Base-by-base conservation (phyloP, 2,888 invertebrate species). In the Ligdia adustata region DNA sequence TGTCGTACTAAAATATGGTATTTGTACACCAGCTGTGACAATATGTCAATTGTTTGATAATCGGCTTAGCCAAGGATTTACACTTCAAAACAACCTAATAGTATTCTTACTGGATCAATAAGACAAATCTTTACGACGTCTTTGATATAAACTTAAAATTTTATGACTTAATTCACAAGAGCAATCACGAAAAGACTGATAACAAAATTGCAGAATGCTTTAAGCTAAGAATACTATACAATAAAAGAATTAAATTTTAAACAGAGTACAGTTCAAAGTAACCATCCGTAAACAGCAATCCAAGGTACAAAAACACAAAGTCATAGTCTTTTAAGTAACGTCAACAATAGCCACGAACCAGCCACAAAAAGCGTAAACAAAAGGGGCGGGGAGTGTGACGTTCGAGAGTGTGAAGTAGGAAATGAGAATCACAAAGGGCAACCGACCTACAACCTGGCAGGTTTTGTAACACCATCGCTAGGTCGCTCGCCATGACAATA, bases 291-390 rank as follows among this genome's bases (percentile, higher is more conserved):
- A 43, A 43, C 32, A 20, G 22, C 38, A 35, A 50, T 44, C 35
- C 37, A 45, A 40, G 24, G 13, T 13, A 46, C 16, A 29, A 46
- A 32, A 35, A 32, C 18, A 40, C 39, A 34, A 24, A 9, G 33
- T 39, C 38, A 39, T 33, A 38, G 32, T 44, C 33, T 33, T 34
- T 40, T 22, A 42, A 41, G 42, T 22, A 42, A 38, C 48, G 9
- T 38, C 39, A 40, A 48, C 38, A 48, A 42, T 26, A 42, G 39
- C 33, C 58, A 57, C 56, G 48, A 44, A 37, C 37, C 27, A 33
- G 52, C 27, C 47, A 63, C 47, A 69, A 74, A 71, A 71, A 69
- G 37, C 52, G 60, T 68, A 72, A 73, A 75, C 72, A 75, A 72
- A 72, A 59, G 42, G 53, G 39, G 43, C 58, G 42, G 53, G 39